Base-by-base conservation (phyloP, 2,888 invertebrate genomes). In the Disparrhopalites patrizii region DNA sequence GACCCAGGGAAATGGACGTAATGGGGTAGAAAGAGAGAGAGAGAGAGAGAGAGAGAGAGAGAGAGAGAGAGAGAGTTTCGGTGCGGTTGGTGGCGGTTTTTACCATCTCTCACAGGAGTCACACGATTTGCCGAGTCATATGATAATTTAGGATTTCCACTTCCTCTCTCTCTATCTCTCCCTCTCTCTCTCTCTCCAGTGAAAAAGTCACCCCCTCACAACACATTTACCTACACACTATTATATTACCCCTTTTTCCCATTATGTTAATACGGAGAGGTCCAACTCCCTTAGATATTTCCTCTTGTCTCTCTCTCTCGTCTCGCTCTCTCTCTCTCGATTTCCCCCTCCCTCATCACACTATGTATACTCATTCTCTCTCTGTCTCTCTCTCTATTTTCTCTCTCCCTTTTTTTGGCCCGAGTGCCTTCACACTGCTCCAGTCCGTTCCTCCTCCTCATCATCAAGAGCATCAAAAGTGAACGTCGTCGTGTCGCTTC, bases 91-190 rank as follows among this genome's bases (percentile, higher is more conserved):
- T 60, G 60, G 50, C 50, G 36, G 51, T 52, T 52, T 52, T 62
- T 30, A 36, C 51, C 30, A 60, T 18, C 25, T 47, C 25, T 47
- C 20, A 50, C 33, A 60, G 50, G 47, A 51, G 51, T 51, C 52
- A 38, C 62, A 64, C 63, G 69, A 69, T 52, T 57, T 69, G 69
- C 66, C 63, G 66, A 66, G 66, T 69, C 69, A 69, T 69, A 69
- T 66, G 64, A 67, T 69, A 69, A 69, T 69, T 69, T 69, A 69
- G 69, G 66, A 69, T 69, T 66, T 69, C 69, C 69, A 67, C 67
- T 69, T 69, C 69, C 69, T 69, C n/a, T n/a, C n/a, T n/a, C n/a
- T n/a, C n/a, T n/a, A n/a, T n/a, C n/a, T n/a, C n/a, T n/a, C n/a
- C n/a, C n/a, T n/a, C n/a, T n/a, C n/a, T n/a, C n/a, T n/a, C n/a